Base-by-base conservation (phyloP, 1,140 invertebrate species). In the Cotesia glomerata region DNA sequence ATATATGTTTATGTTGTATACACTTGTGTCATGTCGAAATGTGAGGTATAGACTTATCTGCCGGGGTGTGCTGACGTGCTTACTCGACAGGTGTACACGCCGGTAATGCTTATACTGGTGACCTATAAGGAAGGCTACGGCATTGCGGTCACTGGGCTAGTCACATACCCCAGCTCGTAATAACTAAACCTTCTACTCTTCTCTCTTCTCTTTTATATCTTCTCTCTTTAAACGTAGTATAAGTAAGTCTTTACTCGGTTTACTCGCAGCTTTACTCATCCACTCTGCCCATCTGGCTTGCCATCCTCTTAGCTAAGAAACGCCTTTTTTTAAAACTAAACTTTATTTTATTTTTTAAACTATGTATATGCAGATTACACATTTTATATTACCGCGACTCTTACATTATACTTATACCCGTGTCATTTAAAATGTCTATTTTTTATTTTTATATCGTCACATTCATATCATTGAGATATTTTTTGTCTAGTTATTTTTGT, bases 61-160 rank as follows among this genome's bases (percentile, higher is more conserved):
- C 26, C 35, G 68, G 16, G 39, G 16, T 39, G 65, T 16, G 63
- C 62, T 54, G 8, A 65, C 52, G 62, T 64, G 63, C 58, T 34
- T 39, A 56, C 34, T 62, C 0, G 52, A 72, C 70, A 72, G 70
- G 63, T 72, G 70, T 64, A 71, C 35, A 52, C 45, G 9, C 49
- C 3, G 11, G 39, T 45, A 9, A 45, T 8, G 39, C 39, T 45
- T 45, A 45, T 45, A 45, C 39, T 45, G 39, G 39, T 71, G 69
- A 65, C 51, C 61, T 52, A 71, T 39, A 67, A 56, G 52, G 13
- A 52, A 32, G 45, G 58, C 56, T 65, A 62, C 65, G 56, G 45
- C 56, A 73, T 73, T 68, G 71, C 71, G 71, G 71, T 73, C 71
- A 73, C 71, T 73, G 64, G 71, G 71, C 58, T 73, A 68, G 39